Base-by-base conservation (phyloP, 37 sponge, comb jelly and placozoan genomes). In the Ephydatia muelleri region DNA sequence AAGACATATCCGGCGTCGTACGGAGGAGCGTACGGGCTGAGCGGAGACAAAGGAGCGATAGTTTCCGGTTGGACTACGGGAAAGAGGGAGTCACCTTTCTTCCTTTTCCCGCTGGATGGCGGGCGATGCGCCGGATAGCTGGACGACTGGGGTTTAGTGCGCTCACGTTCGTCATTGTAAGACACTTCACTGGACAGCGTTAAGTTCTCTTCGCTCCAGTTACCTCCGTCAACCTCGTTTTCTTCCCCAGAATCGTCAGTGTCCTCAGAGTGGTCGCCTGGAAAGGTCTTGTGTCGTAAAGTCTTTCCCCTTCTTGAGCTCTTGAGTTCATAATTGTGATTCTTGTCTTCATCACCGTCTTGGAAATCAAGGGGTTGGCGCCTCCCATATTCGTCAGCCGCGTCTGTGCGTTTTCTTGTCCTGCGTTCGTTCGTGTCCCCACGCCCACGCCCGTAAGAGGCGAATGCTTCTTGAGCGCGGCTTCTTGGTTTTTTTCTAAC, bases 1-100 rank as follows among this genome's bases (percentile, higher is more conserved):
- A 88, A 68, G 19, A 87, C 31, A 43, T 80, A 87, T 8, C 30
- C 72, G 1, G 79, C 57, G n/a, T 19, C 38, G 27, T 14, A 57
- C 57, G 75, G 67, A 38, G 40, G 82, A 57, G 36, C 57, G 65
- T 48, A 33, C 28, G 83, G 73, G 13, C 30, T 39, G 30, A 37
- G 31, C 35, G 65, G 35, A 72, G 33, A 28, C 33, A 13, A 57
- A 27, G 69, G 49, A 16, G 43, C 13, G 47, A 82, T 72, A 49
- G 6, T 32, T 35, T 36, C 19, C 27, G 30, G 72, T 72, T 43
- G 82, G 37, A n/a, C 38, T 28, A 29, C 29, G 30, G 30, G 31
- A 68, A 36, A 34, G 35, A 32, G 37, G 21, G 74, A 36, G 4
- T 35, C 35, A 16, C 31, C 72, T 69, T 35, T 80, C 32, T 36